Conservation (phyloP, 2,888 invertebrate genomes). For the Malachius bipustulatus region DNA sequence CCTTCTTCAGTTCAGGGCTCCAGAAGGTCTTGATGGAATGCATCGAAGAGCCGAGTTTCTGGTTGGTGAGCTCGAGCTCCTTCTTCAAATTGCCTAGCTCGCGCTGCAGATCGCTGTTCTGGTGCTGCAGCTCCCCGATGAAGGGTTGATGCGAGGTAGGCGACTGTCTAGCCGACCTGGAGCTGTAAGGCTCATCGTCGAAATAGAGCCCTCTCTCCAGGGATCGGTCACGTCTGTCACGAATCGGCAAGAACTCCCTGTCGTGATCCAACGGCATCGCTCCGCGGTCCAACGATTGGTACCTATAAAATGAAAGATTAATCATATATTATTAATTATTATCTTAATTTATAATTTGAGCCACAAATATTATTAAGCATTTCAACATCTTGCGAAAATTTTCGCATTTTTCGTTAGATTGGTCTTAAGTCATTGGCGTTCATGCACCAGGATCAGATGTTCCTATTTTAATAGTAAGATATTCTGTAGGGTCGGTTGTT, state of each 20-base stretch:
- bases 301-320: too few species aligned
- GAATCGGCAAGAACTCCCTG: constrained; percentile 77
- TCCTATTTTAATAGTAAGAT: too few species aligned
- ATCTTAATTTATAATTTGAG: too few species aligned
- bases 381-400: too few species aligned
- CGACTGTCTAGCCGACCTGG: constrained; percentile 51
- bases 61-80: constrained; percentile 89
- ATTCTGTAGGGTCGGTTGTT: too few species aligned
- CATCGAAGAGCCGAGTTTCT: constrained; percentile 97
- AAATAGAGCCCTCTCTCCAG: constrained; percentile 57
- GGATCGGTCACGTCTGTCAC: constrained; percentile 62
- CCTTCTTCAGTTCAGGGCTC: constrained; percentile 99
- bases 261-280: constrained; percentile 46
- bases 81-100: constrained; percentile 86
- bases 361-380: too few species aligned
- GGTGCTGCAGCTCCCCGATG: constrained; percentile 77
- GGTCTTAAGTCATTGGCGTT: too few species aligned
- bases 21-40: constrained; percentile 99
- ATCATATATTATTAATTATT: too few species aligned
- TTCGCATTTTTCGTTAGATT: too few species aligned
- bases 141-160: constrained; percentile 53
- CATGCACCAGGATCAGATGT: too few species aligned
- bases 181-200: constrained; percentile 56
- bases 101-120: constrained; percentile 88
- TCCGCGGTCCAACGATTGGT: constrained; percentile 41